Percentiles rank a stretch among this genome's conserved stretches.
These are phyloP conservation scores for Morus bassanus DNA, from an alignment of 2,797 vertebrate genomes.

Conservation along the genomic window DNA sequence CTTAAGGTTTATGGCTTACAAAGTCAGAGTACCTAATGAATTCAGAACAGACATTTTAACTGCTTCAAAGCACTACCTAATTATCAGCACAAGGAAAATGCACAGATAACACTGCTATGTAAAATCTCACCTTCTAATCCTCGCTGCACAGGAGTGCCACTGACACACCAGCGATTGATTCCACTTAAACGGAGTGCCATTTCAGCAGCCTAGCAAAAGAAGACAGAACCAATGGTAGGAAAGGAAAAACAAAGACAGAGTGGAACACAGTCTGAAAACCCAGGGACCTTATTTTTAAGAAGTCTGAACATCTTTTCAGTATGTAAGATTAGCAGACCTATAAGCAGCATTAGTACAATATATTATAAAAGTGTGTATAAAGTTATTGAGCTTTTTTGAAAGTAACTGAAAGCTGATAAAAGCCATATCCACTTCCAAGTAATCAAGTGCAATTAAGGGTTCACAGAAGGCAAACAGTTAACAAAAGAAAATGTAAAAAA, in stretches of 20 bases:
- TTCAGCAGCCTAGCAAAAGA: constrained; percentile 87
- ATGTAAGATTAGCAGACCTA: neutral
- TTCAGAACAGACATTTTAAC: neutral
- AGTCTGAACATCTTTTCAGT: neutral
- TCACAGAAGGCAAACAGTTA: neutral
- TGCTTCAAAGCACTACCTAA: neutral
- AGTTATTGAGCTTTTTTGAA: neutral
- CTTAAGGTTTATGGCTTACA: neutral
- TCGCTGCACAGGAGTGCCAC: constrained; percentile 96
- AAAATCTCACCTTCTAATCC: constrained; percentile 89
- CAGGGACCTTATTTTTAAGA: neutral
- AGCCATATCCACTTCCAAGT: neutral
- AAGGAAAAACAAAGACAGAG: neutral
- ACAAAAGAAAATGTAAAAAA: neutral
- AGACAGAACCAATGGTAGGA: neutral
- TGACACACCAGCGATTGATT: constrained; percentile 97
- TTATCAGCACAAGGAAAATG: neutral
- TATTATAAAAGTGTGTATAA: neutral
- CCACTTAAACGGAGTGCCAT: constrained; percentile 95
- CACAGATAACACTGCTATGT: neutral
- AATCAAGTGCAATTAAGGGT: neutral
- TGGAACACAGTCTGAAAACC: neutral
- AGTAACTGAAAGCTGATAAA: neutral
- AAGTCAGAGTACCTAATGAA: neutral
- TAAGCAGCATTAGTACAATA: neutral